Conservation (phyloP, 2,113 vertebrate genomes). For the Lepus americanus region DNA sequence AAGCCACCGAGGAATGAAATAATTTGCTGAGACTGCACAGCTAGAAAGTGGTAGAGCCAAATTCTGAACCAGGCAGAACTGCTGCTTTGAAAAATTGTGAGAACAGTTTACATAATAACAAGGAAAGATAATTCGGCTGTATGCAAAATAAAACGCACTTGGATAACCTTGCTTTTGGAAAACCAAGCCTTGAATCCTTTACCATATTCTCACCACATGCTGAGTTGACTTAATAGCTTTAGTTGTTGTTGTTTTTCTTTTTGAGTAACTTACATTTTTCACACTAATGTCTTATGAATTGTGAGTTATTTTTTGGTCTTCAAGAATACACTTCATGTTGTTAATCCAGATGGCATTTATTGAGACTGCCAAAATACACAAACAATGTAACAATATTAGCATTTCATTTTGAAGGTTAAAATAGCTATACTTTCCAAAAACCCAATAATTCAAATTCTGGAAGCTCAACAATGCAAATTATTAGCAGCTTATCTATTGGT, state of each 20-base stretch:
- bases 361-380: constrained; percentile 73
- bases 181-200: neutral
- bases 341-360: constrained; percentile 74
- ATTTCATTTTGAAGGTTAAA: constrained; percentile 63
- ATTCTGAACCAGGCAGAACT: constrained; percentile 41
- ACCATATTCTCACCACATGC: constrained; percentile 51
- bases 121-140: neutral
- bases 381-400: constrained; percentile 70
- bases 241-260: constrained; percentile 50
- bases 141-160: constrained; percentile 25
- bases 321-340: constrained; percentile 71
- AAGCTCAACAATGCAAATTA: neutral
- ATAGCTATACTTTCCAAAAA: neutral
- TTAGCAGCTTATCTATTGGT: neutral
- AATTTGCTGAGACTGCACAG: neutral
- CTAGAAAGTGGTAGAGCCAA: constrained; percentile 15
- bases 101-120: constrained; percentile 57
- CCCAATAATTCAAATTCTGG: constrained; percentile 46
- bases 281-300: constrained; percentile 74
- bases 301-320: constrained; percentile 54
- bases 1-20: neutral
- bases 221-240: constrained; percentile 47
- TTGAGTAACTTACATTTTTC: constrained; percentile 60
- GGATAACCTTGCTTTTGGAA: constrained; percentile 52
- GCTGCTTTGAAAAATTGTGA: constrained; percentile 50